Evolutionary conservation across 1,140 invertebrate species (phyloP), one percentile per base, ranked within the genome.

Genomic region (Frieseomelitta varia): DNA sequence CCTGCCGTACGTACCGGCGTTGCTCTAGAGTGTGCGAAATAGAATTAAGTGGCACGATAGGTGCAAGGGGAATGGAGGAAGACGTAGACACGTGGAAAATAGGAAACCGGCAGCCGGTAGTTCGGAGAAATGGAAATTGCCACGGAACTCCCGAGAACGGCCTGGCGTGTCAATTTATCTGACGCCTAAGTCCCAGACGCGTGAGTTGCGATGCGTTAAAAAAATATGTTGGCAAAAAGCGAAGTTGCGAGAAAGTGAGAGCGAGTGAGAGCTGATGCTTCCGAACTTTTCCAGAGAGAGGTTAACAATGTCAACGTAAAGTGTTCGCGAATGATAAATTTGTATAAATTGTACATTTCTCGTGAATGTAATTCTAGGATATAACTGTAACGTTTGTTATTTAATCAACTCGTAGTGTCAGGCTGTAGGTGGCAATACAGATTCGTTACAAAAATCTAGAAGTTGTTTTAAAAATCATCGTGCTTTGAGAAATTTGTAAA

Each of bases 41-140:
- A 82, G 80, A 82, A 82, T 82, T 82, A 82, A 72, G n/a, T 61
- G 68, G 24, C 68, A 21, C 15, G 56, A 61, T 61, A 61, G 65
- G n/a, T 27, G 51, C 19, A 3, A 39, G 34, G 1, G n/a, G 39
- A 10, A n/a, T 17, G 4, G 27, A 24, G 24, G 27, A n/a, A 19
- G 47, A 56, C 47, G 51, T 58, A 78, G 67, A 79, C 67, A n/a
- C 10, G 63, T n/a, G 65, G 76, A 72, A 68, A 77, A 85, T 47
- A 47, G 39, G 77, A 67, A 85, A 85, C 79, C 78, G 84, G 72
- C 65, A n/a, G 55, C 39, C 15, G n/a, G 65, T 58, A 56, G 27
- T 88, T 69, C 61, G 67, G 61, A 76, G 80, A 27, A 82, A 82
- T 82, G 80, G 61, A 82, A 82, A 82, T 82, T 82, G 63, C 14